Evolutionary conservation across 1,140 invertebrate genomes (phyloP).

Genomic region (Leptopilina clavipes): DNA sequence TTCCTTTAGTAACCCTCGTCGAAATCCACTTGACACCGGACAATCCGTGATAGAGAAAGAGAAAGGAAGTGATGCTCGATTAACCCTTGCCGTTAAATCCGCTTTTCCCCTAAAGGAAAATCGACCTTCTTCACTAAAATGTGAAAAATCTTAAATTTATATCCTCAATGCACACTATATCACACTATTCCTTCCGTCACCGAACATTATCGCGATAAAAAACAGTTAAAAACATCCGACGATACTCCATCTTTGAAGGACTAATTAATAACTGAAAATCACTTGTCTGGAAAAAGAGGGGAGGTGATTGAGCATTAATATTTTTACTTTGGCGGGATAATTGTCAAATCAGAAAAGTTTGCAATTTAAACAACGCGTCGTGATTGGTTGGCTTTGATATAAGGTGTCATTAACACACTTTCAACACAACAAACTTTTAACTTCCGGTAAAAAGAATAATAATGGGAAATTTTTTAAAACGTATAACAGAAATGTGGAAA

Average conservation of each 20-base stretch:
- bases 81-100: not conserved
- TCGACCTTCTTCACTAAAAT: not conserved
- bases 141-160: not conserved
- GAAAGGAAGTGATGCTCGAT: not conserved
- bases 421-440: not conserved
- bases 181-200: not conserved
- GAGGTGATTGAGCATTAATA: not conserved
- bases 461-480: constrained; percentile 35
- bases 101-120: not conserved
- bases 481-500: constrained; percentile 46
- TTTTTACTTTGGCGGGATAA: not conserved
- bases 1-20: constrained; percentile 1
- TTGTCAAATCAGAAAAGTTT: not conserved
- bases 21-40: constrained; percentile 20
- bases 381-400: not conserved
- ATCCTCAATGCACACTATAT: not conserved
- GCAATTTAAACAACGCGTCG: not conserved
- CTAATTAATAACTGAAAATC: not conserved
- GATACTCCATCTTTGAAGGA: not conserved
- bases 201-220: not conserved
- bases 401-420: not conserved
- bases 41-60: not conserved
- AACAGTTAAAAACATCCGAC: not conserved
- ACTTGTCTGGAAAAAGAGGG: not conserved
- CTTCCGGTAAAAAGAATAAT: constrained; percentile 38